phyloP scores from a whole-genome alignment of 1,140 invertebrate species.

The Physella acuta region DNA sequence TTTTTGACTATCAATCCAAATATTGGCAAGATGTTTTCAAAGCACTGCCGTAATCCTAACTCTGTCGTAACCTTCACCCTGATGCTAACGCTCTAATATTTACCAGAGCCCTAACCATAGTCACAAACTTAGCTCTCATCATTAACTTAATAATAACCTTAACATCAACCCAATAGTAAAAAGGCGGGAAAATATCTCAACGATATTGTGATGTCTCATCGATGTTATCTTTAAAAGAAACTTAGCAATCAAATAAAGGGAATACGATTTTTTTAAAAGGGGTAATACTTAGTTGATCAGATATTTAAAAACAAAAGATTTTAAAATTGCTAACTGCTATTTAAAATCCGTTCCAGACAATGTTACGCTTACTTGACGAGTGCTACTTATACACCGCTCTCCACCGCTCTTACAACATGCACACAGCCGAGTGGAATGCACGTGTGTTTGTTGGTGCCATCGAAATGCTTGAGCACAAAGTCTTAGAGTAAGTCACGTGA shows the following conservation, averaged over 20 bases:
- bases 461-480: conserved; percentile 34
- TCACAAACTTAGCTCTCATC: too few relatives aligned
- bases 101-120: too few relatives aligned
- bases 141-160: too few relatives aligned
- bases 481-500: conserved; percentile 37
- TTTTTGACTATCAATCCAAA: neutral
- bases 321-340: neutral
- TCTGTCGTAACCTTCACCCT: too few relatives aligned
- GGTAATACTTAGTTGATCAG: neutral
- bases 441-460: conserved; percentile 39
- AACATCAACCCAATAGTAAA: too few relatives aligned
- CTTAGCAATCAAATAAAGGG: neutral
- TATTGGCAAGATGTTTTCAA: too few relatives aligned
- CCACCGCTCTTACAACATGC: conserved; percentile 48
- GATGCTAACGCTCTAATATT: too few relatives aligned
- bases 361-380: conserved; percentile 41
- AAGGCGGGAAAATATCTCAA: neutral
- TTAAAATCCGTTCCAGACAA: conserved; percentile 33
- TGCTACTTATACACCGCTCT: conserved; percentile 41
- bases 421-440: conserved; percentile 53
- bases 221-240: neutral
- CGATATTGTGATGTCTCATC: neutral
- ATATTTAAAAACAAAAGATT: neutral
- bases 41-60: too few relatives aligned
- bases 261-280: too few relatives aligned